Evolutionary conservation across 2,888 invertebrate species (phyloP), one percentile per base, ranked within the genome.

Genomic region (Camponotus fellah): DNA sequence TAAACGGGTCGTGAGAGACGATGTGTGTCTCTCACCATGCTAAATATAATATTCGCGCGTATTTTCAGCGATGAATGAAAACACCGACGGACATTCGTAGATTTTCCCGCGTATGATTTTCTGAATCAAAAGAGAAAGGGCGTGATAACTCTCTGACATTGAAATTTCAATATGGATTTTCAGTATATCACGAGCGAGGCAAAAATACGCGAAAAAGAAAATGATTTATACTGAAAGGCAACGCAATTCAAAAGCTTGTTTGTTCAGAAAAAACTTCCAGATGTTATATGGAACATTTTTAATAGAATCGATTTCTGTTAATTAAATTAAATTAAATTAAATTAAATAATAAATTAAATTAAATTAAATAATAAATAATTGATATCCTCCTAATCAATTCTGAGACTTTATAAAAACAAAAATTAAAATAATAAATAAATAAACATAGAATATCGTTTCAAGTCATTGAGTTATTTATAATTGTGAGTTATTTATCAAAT

Each of bases 61-160:
- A 94, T 94, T 94, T 92, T 92, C 88, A 93, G 93, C 93, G 89
- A 93, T 94, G 94, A 94, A 94, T 94, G 94, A 93, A 94, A 94
- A 90, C 58, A 43, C 65, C 85, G 62, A 58, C 65, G 80, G 69
- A 62, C 72, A 71, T 60, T 75, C 75, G 56, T 66, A 71, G 76
- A 43, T 32, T 69, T 69, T 68, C 68, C n/a, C 68, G 60, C 74
- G 26, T 64, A 34, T 6, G 12, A 77, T 77, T 58, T 82, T 77
- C 74, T 86, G 46, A 75, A 71, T 84, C 53, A 43, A 32, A 40
- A 77, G 26, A 32, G n/a, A 66, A n/a, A 17, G 10, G 10, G 9
- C 49, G 10, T 37, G 34, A 14, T 49, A 46, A 37, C 9, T 74
- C 43, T 65, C 26, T 12, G 17, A 26, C 5, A 37, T 53, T 53